Evolutionary conservation across 2,113 vertebrate genomes (phyloP), one percentile per base, ranked within the genome.

Genomic region (Genyomyrus donnyi): DNA sequence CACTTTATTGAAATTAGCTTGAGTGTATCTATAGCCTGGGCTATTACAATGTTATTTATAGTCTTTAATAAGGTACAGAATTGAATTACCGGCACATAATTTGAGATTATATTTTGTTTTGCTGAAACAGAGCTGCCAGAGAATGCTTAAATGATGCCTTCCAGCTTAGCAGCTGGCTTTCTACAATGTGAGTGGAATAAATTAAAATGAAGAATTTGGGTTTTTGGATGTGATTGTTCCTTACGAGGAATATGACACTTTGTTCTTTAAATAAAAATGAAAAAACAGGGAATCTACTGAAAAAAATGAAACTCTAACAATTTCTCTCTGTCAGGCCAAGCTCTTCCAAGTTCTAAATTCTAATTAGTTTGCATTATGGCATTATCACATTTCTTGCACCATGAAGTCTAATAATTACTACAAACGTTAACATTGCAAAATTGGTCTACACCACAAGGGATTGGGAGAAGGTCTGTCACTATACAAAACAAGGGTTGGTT

Each of bases 21-120:
- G 45, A 50, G 39, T 70, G 48, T 49, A 88, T 88, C 48, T 35
- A 15, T 19, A 80, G 48, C 27, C 19, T 31, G n/a, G 62, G 35
- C 87, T 88, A 88, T 88, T 88, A 48, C 31, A 48, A 56, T 83
- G 62, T 88, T 90, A 90, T 90, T 90, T 90, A 88, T 90, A 90
- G 87, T 56, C 88, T 90, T 84, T 88, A 88, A 90, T 90, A 88
- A n/a, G 31, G 70, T 88, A 70, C 50, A 35, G 87, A 90, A 90
- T 50, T 90, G 85, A 87, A 86, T 90, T 87, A 87, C 52, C 27
- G 13, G 84, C 56, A 42, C 53, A 90, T 90, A 70, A 77, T 58
- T 88, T 56, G 86, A 83, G 86, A 90, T 90, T 88, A 46, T 83
- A 90, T 90, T 90, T 88, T 83, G 46, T 88, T 87, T 77, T 86